phyloP scores from a whole-genome alignment of 2,888 invertebrate species.

The Apotomis betuletana region DNA sequence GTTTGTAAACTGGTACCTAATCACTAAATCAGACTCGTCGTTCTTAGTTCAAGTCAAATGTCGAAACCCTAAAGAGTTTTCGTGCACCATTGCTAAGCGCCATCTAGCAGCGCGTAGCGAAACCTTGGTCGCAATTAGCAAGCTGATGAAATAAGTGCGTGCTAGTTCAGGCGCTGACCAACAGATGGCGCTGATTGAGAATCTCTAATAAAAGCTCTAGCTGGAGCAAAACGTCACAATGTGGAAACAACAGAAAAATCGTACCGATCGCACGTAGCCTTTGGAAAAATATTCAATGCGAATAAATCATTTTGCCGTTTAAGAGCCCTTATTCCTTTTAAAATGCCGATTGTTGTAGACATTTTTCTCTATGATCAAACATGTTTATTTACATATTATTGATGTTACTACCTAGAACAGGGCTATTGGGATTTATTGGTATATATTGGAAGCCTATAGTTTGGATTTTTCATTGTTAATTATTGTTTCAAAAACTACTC shows the following conservation, averaged over 20 bases:
- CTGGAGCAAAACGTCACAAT: background rate
- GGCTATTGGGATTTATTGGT: no score
- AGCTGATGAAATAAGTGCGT: background rate
- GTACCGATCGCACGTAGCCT: conserved; percentile 12
- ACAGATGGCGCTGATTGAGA: conserved; percentile 33
- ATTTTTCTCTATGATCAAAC: no score
- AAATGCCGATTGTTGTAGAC: no score
- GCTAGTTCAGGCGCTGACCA: background rate
- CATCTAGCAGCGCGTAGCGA: conserved; percentile 32
- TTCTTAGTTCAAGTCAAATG: no score
- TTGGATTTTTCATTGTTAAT: no score
- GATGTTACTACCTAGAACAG: no score
- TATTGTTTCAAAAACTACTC: no score
- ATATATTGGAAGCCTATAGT: no score
- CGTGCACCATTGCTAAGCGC: background rate
- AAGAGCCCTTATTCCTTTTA: no score
- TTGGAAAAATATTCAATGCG: conserved; percentile 4
- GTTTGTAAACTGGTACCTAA: no score
- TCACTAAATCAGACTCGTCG: no score
- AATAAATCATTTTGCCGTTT: conserved; percentile 14
- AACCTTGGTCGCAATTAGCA: conserved; percentile 22
- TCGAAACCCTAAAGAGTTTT: background rate
- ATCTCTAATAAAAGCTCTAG: conserved; percentile 6
- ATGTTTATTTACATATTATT: no score
- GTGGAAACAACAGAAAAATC: conserved; percentile 1